These are phyloP conservation scores for Amniataba percoides DNA, from an alignment of 2,797 vertebrate genomes.

Conservation along the genomic window DNA sequence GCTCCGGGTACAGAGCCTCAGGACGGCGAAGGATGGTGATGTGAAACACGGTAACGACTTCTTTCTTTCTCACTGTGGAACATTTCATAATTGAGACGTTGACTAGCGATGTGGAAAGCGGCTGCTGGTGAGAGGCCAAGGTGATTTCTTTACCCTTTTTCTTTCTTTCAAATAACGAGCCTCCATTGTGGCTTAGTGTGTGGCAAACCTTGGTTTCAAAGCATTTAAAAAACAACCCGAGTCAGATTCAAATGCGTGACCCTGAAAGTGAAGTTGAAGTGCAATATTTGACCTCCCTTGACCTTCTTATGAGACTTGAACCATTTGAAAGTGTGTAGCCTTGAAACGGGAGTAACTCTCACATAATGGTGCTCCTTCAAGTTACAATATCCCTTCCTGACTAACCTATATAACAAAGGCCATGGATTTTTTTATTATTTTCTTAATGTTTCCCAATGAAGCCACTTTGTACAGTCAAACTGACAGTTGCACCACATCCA, in stretches of 20 bases:
- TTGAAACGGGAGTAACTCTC: neutral
- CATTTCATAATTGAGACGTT: conserved; percentile 50
- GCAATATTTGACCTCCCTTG: conserved; percentile 19
- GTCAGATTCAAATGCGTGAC: conserved; percentile 5
- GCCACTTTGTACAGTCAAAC: conserved; percentile 23
- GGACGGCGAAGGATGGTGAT: conserved; percentile 27
- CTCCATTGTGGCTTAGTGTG: conserved; percentile 23
- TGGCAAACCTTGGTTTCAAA: conserved; percentile 40
- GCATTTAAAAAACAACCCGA: conserved; percentile 18
- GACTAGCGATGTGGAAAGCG: conserved; percentile 47
- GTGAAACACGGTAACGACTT: conserved; percentile 3
- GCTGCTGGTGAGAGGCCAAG: conserved; percentile 29
- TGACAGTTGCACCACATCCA: conserved; percentile 45
- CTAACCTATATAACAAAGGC: conserved; percentile 14
- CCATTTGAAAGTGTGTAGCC: neutral
- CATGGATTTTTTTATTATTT: conserved; percentile 7
- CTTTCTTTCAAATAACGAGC: conserved; percentile 11
- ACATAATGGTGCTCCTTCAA: neutral
- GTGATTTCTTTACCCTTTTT: conserved; percentile 24
- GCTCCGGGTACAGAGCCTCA: conserved; percentile 24
- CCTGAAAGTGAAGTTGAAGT: conserved; percentile 11
- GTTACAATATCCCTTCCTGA: conserved; percentile 32
- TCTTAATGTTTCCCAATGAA: conserved; percentile 38
- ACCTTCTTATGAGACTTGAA: neutral
- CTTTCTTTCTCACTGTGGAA: conserved; percentile 33